Base-by-base conservation (phyloP, 2,113 vertebrate species). In the Gila orcuttii region DNA sequence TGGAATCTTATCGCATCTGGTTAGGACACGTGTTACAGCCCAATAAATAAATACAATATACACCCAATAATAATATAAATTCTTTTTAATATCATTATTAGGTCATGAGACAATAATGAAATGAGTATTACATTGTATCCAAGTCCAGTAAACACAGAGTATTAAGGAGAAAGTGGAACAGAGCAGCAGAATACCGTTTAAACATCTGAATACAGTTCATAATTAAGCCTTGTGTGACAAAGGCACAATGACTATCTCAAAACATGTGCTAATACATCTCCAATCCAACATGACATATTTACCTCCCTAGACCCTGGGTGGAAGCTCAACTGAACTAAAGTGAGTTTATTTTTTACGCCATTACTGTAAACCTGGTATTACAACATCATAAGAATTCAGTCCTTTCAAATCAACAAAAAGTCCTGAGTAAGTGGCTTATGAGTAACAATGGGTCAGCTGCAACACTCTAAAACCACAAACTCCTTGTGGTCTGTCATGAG, bases 281-380 rank as follows among this genome's bases (percentile, higher is more conserved):
- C 59, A 47, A 25, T 17, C 55, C 19, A 50, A 89, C 78, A 57
- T 71, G 31, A 89, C 77, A 55, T 47, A 10, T 59, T 45, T 57
- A 83, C 13, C 69, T 71, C 83, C 28, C n/a, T 71, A 59, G 39
- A 68, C 25, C 6, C 17, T 45, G 17, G 50, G 57, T 71, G 55
- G 59, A 82, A 69, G 60, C 60, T 84, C 52, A 79, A 57, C 66
- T 66, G 75, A 74, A 83, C 36, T 81, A 17, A 79, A 69, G n/a
- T 45, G 79, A 86, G 17, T 31, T 81, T 31, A 36, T 42, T n/a
- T 13, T n/a, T 42, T 62, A 39, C 1, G 1, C 31, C 25, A 68
- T 47, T 12, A 66, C 11, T 85, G 88, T 85, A 89, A 89, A 89
- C 85, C 64, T 75, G 64, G 42, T 9, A 85, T 66, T 85, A 84